Percentiles rank a stretch among this genome's conserved stretches.
phyloP scores from a whole-genome alignment of 2,888 invertebrate genomes.

The Netelia inedita region DNA sequence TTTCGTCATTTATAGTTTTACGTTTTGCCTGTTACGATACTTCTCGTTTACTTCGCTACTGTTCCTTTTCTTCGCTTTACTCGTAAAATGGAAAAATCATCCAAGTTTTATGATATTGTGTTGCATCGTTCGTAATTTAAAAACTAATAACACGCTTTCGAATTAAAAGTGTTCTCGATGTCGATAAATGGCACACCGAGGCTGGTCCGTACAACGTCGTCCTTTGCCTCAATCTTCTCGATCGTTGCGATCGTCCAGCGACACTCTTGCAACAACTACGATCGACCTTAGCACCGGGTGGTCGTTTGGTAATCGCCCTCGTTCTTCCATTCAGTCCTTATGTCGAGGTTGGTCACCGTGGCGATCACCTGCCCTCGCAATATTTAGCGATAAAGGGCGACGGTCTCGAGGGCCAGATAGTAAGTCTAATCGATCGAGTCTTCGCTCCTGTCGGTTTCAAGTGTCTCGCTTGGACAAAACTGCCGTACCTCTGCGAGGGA shows the following conservation, averaged over 20 bases:
- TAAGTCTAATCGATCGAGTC: slow-evolving; percentile 89
- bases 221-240: slow-evolving; percentile 96
- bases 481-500: slow-evolving; percentile 99
- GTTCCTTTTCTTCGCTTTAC: not conserved
- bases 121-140: too few relatives aligned
- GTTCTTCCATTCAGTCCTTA: slow-evolving; percentile 98
- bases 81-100: not conserved
- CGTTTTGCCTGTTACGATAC: not conserved
- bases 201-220: slow-evolving; percentile 90
- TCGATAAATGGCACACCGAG: slow-evolving; percentile 88
- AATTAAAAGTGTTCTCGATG: slow-evolving; percentile 88
- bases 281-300: slow-evolving; percentile 90
- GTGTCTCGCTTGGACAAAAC: slow-evolving; percentile 93
- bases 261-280: slow-evolving; percentile 92
- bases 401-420: slow-evolving; percentile 93
- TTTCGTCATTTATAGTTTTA: not conserved
- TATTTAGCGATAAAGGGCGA: slow-evolving; percentile 89
- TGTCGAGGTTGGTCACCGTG: slow-evolving; percentile 93
- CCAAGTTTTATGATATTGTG: too few relatives aligned
- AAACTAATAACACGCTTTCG: not conserved
- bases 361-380: slow-evolving; percentile 91
- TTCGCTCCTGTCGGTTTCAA: slow-evolving; percentile 90
- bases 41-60: not conserved
- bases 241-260: slow-evolving; percentile 95
- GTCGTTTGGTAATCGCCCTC: slow-evolving; percentile 93